Evolutionary conservation across 2,797 vertebrate species (phyloP).

Genomic region (Gila robusta): DNA sequence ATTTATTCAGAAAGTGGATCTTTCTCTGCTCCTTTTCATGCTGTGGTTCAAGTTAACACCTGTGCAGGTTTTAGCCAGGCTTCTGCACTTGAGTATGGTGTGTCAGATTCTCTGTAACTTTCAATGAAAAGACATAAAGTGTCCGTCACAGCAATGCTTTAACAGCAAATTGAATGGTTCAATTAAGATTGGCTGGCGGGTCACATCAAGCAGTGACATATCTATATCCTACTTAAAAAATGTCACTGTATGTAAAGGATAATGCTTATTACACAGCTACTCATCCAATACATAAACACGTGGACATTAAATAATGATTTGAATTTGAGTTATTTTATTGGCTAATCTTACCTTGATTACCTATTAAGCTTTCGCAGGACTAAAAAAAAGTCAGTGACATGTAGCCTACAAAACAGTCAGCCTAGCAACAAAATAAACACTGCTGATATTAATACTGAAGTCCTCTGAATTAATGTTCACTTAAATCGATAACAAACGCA

Average conservation of each 20-base stretch:
- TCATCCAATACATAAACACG: not conserved
- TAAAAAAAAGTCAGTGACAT: not conserved
- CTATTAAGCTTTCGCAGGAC: not conserved
- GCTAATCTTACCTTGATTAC: not conserved
- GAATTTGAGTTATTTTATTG: not conserved
- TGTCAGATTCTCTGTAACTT: constrained; percentile 40
- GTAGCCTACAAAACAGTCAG: not conserved
- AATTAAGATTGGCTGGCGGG: not conserved
- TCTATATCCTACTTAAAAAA: not conserved
- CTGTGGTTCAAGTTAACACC: constrained; percentile 74
- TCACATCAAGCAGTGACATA: not conserved
- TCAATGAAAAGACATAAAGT: constrained; percentile 26
- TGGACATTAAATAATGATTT: not conserved
- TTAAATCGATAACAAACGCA: not conserved
- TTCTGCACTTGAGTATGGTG: not conserved
- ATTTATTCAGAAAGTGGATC: constrained; percentile 84
- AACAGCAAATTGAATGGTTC: constrained; percentile 23
- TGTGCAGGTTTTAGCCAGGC: constrained; percentile 71
- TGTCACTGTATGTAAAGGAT: not conserved
- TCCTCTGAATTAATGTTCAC: not conserved
- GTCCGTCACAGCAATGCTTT: constrained; percentile 23
- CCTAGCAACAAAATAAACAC: not conserved
- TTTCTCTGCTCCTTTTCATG: constrained; percentile 67
- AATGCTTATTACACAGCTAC: not conserved
- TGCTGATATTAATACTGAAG: not conserved